A percentile compares a stretch with the other conserved stretches of the same genome.
These are phyloP conservation scores for Drosophila ananassae DNA, from an alignment of 1,140 invertebrate species.

Conservation along the genomic window DNA sequence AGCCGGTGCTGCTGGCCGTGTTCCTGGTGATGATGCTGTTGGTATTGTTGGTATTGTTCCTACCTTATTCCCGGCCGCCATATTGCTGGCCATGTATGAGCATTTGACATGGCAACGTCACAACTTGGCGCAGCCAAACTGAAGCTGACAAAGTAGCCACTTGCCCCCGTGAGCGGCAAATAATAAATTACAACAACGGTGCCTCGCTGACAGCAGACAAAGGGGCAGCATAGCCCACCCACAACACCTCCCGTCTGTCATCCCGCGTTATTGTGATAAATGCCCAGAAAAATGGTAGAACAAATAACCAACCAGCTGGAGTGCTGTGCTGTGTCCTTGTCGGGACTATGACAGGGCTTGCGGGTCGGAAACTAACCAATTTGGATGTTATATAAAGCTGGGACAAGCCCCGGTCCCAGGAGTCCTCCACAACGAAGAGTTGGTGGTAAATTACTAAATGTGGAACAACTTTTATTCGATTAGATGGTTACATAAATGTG, in stretches of 20 bases:
- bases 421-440: constrained; percentile 2
- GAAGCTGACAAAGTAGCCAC: constrained; percentile 43
- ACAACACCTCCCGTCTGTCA: constrained; percentile 6
- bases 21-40: background rate
- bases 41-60: background rate
- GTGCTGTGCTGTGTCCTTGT: constrained; percentile 32
- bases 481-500: background rate
- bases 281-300: constrained; percentile 44
- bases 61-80: constrained; percentile 5
- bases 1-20: constrained; percentile 16
- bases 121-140: constrained; percentile 35
- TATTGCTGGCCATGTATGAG: constrained; percentile 31
- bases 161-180: constrained; percentile 61
- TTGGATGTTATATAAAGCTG: constrained; percentile 37
- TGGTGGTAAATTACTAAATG: background rate
- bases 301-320: constrained; percentile 34
- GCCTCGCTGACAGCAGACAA: constrained; percentile 65
- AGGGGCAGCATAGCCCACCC: constrained; percentile 16
- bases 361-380: constrained; percentile 24
- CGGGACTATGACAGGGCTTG: too few species aligned
- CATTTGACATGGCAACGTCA: constrained; percentile 74
- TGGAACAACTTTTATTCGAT: background rate
- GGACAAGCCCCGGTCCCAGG: constrained; percentile 6
- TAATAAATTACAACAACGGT: constrained; percentile 70
- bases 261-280: constrained; percentile 46